Base-by-base conservation (phyloP, 2,888 invertebrate genomes). In the Heliconius hortense region DNA sequence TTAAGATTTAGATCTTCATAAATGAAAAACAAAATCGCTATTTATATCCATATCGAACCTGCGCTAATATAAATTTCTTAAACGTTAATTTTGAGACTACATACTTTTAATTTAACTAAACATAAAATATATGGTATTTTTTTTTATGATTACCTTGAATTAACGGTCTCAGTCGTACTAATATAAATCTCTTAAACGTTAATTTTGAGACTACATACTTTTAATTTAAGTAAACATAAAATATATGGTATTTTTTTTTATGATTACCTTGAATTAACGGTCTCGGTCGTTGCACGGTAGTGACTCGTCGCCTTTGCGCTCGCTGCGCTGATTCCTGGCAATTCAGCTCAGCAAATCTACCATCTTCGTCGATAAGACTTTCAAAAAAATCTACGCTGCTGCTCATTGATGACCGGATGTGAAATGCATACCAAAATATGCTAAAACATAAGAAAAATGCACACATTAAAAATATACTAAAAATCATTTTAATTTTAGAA, bases 311-410 rank as follows among this genome's bases (percentile, higher is more conserved):
- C 21, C 90, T 85, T 31, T 85, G 87, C 24, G 85, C 83, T 28
- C 89, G 85, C 56, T 86, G 86, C 53, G 85, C 72, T 1, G 90
- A 85, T 74, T 92, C 91, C 79, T 91, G 93, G 80, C 90, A 92
- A 79, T 92, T 93, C 75, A 90, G 83, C 79, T 93, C 94, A 7
- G 92, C 89, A 80, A 93, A 92, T 60, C 93, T 87, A 43, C 92
- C 90, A 81, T 94, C 94, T 82, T 92, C 92, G 78, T 96, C 95
- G 83, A 96, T 95, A 69, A 96, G 93, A 84, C 95, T 95, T 89
- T 96, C 96, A 85, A 96, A 94, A 83, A 96, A 95, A 83, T 95
- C 95, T 79, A 95, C 94, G 82, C 93, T 93, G 89, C 91, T 90
- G 81, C 92, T 92, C 94, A 94, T 94, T 83, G 92, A 87, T 84